Evolutionary conservation across 2,797 vertebrate genomes (phyloP), one percentile per base, ranked within the genome.

Genomic region (Cetoscarus ocellatus): DNA sequence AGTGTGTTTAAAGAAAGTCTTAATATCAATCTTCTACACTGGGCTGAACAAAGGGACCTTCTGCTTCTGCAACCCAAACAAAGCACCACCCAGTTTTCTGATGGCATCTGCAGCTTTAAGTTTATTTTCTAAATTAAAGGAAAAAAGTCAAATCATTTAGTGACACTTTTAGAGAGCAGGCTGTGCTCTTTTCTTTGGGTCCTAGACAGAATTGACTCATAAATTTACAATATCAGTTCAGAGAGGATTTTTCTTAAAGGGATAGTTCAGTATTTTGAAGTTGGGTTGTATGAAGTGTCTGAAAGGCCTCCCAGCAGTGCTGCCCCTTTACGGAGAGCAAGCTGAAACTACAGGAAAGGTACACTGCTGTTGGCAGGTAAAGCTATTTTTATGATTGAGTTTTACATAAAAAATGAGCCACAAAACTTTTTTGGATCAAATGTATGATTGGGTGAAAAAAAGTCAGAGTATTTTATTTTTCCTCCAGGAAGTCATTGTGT

Each of bases 41-140:
- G 67, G 65, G 49, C 60, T 48, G 48, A 78, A 71, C 75, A 63
- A 78, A 78, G 49, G 65, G 77, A 62, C 44, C 1, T 13, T 58
- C 67, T 52, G 45, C 78, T 71, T 68, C 80, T 86, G 68, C 71
- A 77, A 3, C 76, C 70, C 73, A 81, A 77, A 81, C 77, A 43
- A 45, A 69, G 63, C 62, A 1, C 17, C 17, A 60, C 36, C 2
- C 10, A 60, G 14, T 61, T 47, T 40, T 18, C 36, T 55, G 35
- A 39, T 52, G 53, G 11, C 17, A 50, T 47, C 38, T 51, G n/a
- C 4, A 6, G 58, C 51, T 55, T 55, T n/a, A 10, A 27, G 11
- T 48, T 9, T 12, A 7, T 5, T 59, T 49, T 43, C 3, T 1
- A 10, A 5, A 35, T 52, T 52, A 40, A 7, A 38, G 11, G 27